A percentile compares a stretch with the other conserved stretches of the same genome.
Evolutionary conservation across 2,113 vertebrate species (phyloP).

Genomic region (Microcebus jonahi): DNA sequence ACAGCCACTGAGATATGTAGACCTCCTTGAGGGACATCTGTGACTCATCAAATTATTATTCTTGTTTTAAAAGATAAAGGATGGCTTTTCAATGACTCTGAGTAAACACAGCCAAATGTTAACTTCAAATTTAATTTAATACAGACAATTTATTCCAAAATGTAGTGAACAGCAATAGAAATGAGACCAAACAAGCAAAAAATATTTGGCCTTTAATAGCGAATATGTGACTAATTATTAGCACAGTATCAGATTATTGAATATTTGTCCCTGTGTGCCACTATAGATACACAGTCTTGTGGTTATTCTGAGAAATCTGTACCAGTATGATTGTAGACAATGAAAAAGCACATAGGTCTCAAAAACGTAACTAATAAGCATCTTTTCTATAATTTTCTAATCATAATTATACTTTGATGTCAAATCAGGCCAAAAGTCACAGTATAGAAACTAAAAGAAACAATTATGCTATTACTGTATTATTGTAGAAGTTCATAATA

Average conservation of each 20-base stretch:
- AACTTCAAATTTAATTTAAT: conserved; percentile 45
- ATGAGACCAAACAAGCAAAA: not conserved
- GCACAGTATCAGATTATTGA: not conserved
- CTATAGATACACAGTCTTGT: not conserved
- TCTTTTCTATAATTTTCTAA: not conserved
- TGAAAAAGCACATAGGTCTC: not conserved
- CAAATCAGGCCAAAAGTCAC: not conserved
- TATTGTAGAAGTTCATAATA: not conserved
- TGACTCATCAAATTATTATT: not conserved
- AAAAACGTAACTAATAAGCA: not conserved
- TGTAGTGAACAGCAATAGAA: not conserved
- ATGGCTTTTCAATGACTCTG: not conserved
- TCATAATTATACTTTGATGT: not conserved
- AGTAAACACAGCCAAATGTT: not conserved
- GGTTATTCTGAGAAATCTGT: not conserved
- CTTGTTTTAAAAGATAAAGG: not conserved
- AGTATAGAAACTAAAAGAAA: not conserved
- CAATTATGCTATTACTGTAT: not conserved
- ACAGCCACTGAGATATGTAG: not conserved
- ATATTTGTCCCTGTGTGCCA: not conserved
- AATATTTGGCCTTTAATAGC: not conserved
- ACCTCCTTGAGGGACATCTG: not conserved
- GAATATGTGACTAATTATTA: not conserved
- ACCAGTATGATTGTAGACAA: not conserved
- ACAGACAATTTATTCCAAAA: not conserved